phyloP scores from a whole-genome alignment of 2,797 vertebrate genomes.

The Halcyon badia region DNA sequence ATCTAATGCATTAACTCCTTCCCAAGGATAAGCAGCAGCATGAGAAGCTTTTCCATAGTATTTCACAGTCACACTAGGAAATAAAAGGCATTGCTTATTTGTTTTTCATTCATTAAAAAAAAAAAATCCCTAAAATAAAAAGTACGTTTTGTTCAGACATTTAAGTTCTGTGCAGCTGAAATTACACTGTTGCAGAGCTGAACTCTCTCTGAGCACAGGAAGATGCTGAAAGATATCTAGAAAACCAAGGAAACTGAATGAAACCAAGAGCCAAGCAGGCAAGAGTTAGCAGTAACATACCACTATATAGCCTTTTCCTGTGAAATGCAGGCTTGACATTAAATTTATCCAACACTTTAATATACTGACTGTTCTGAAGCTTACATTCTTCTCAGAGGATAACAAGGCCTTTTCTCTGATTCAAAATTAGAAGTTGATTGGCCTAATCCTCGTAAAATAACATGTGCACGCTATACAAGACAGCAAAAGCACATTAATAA shows the following conservation, averaged over 20 bases:
- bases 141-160: background rate
- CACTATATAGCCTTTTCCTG: background rate
- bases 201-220: background rate
- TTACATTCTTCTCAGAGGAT: background rate
- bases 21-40: constrained; percentile 91
- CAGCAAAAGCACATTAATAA: background rate
- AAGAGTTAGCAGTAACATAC: background rate
- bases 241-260: background rate
- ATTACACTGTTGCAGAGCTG: background rate
- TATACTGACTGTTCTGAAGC: background rate
- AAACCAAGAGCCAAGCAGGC: background rate
- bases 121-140: background rate
- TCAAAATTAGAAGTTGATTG: background rate
- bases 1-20: constrained; percentile 92
- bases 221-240: background rate
- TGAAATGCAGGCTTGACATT: background rate
- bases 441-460: background rate
- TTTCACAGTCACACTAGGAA: constrained; percentile 88
- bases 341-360: background rate
- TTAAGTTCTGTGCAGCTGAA: background rate
- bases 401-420: background rate
- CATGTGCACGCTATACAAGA: rapidly evolving
- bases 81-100: constrained; percentile 75
- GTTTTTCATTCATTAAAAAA: constrained; percentile 34
- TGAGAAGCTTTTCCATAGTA: constrained; percentile 91